A percentile compares a stretch with the other conserved stretches of the same genome.
phyloP scores from a whole-genome alignment of 2,888 invertebrate genomes.

The Sicus ferrugineus region DNA sequence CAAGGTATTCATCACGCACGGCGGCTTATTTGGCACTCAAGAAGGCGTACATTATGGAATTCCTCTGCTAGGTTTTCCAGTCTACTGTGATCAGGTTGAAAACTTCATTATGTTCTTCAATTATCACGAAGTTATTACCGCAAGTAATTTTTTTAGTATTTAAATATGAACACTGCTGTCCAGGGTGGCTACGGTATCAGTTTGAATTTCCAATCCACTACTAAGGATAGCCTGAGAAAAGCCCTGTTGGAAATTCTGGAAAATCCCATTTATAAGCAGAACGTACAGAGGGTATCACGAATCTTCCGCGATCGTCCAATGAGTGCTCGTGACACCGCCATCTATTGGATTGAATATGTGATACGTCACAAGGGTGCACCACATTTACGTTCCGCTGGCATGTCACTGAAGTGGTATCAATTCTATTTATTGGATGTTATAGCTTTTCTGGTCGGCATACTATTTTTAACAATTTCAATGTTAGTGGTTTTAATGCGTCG shows the following conservation, averaged over 20 bases:
- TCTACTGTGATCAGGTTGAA: slow-evolving; percentile 65
- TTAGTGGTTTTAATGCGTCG: slow-evolving; percentile 24
- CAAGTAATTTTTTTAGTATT: slow-evolving; percentile 53
- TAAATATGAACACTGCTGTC: slow-evolving; percentile 60
- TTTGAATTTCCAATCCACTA: slow-evolving; percentile 58
- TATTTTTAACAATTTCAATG: slow-evolving; percentile 1
- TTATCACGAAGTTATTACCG: slow-evolving; percentile 41
- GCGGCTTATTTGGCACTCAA: slow-evolving; percentile 64
- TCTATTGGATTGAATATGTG: slow-evolving; percentile 63
- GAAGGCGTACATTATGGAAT: slow-evolving; percentile 64
- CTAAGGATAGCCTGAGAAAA: slow-evolving; percentile 50
- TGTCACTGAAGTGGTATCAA: slow-evolving; percentile 60
- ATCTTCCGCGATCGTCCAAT: slow-evolving; percentile 62
- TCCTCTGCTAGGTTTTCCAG: slow-evolving; percentile 65
- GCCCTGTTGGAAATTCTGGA: slow-evolving; percentile 56
- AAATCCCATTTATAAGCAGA: slow-evolving; percentile 57
- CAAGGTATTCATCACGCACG: slow-evolving; percentile 65
- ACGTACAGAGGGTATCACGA: slow-evolving; percentile 52
- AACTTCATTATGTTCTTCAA: slow-evolving; percentile 46
- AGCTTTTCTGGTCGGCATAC: slow-evolving; percentile 38
- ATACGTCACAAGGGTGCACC: slow-evolving; percentile 60
- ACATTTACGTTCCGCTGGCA: slow-evolving; percentile 57
- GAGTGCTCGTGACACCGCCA: slow-evolving; percentile 56
- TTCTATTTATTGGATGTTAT: slow-evolving; percentile 58
- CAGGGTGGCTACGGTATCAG: slow-evolving; percentile 60